Base-by-base conservation (phyloP, 2,888 invertebrate genomes). In the Acrobasis suavella region DNA sequence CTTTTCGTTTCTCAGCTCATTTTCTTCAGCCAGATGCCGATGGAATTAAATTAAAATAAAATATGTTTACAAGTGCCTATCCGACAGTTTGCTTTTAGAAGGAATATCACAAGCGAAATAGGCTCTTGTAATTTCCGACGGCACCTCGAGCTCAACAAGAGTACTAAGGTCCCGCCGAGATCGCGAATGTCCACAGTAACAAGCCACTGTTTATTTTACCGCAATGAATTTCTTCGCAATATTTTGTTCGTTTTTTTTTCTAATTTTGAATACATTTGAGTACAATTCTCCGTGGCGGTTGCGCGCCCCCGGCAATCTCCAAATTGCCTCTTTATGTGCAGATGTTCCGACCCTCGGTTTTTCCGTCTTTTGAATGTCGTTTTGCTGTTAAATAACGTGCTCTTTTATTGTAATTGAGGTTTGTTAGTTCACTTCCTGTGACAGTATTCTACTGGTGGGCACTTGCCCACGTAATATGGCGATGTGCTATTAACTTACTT, bases 281-380 rank as follows among this genome's bases (percentile, higher is more conserved):
- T 83, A 90, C 89, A 90, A 91, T 91, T 88, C 89, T 84, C 84
- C 81, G 85, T 83, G 86, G 85, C 83, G 83, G 91, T 82, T 80
- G 88, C 82, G 78, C 88, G 91, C 91, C 91, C 88, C 86, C 86
- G 91, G 91, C 91, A 92, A 92, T 92, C 87, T 91, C 86, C 91
- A 92, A 92, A 92, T 92, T 92, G 91, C 91, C 91, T 91, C 91
- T 92, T 92, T 92, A 91, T 91, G 91, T 90, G 88, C 91, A 91
- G 91, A 92, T 90, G 91, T 89, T 89, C 87, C 91, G 82, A 89
- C 89, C 90, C 91, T 87, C 90, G 88, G 87, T 86, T 89, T 89
- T 91, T 88, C 89, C 89, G 86, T 91, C 91, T 91, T 90, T 91
- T 91, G 89, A 91, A 91, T 91, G 91, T 91, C 91, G 87, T 89